A percentile compares a stretch with the other conserved stretches of the same genome.
phyloP scores from a whole-genome alignment of 2,888 invertebrate genomes.

The Sinelater perroti region DNA sequence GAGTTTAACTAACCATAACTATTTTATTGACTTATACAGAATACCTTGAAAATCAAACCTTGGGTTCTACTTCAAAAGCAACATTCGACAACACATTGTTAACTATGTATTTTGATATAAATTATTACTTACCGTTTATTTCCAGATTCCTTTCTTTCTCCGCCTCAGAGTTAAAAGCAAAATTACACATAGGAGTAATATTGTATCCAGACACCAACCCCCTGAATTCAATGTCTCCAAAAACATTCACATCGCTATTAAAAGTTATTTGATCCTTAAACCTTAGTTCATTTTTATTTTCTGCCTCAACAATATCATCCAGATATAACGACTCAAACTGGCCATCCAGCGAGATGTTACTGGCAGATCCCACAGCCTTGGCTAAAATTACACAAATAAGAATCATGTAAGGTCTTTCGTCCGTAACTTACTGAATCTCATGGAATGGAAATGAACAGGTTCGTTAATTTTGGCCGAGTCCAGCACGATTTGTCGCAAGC shows the following conservation, averaged over 20 bases:
- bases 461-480: constrained; percentile 59
- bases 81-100: no score
- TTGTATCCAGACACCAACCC: constrained; percentile 53
- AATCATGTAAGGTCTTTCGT: no score
- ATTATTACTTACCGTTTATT: constrained; percentile 56
- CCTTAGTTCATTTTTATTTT: constrained; percentile 43
- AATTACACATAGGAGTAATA: constrained; percentile 54
- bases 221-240: constrained; percentile 51
- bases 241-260: constrained; percentile 48
- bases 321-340: constrained; percentile 58
- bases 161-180: constrained; percentile 45
- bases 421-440: no score
- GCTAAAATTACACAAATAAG: no score
- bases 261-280: constrained; percentile 51
- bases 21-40: no score
- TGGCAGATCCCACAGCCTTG: no score
- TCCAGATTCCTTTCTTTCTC: constrained; percentile 49
- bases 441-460: constrained; percentile 58
- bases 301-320: constrained; percentile 58
- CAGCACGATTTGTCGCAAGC: constrained; percentile 53
- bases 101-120: no score
- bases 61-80: no score
- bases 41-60: no score
- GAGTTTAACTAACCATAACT: no score
- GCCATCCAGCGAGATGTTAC: constrained; percentile 49